Percentiles rank a stretch among this genome's conserved stretches.
phyloP scores from a whole-genome alignment of 2,113 vertebrate genomes.

The Elephantulus edwardii region DNA sequence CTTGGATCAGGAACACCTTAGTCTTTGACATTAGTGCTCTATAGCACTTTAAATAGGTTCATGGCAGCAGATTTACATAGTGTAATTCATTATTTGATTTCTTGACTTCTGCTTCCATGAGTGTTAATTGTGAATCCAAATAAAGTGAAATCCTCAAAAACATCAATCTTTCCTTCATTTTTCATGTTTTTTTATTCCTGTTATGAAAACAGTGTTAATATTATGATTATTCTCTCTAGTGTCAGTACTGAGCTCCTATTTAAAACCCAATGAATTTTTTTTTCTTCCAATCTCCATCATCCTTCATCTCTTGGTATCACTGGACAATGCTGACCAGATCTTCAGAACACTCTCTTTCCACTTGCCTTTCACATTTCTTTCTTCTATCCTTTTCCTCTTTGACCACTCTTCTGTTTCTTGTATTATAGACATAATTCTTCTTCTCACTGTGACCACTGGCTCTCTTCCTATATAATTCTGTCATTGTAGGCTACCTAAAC shows the following conservation, averaged over 20 bases:
- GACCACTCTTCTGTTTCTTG: not conserved
- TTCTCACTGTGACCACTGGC: not conserved
- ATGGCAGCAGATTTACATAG: no score
- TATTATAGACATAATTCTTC: not conserved
- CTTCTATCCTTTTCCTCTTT: not conserved
- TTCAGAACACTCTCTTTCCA: not conserved
- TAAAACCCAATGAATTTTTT: conserved; percentile 28
- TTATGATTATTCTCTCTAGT: no score
- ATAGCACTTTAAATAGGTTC: no score
- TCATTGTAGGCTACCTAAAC: not conserved
- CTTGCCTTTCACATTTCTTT: not conserved
- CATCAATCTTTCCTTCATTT: no score
- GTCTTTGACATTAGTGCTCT: no score
- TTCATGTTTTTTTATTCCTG: no score
- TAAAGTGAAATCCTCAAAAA: no score
- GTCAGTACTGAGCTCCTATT: not conserved
- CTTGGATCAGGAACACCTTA: no score
- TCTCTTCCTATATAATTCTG: not conserved
- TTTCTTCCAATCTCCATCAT: conserved; percentile 20
- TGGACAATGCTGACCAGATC: not conserved
- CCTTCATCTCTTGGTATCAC: not conserved
- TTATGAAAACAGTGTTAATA: no score
- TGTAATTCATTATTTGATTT: no score
- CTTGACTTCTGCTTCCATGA: no score
- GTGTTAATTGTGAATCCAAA: no score